These are phyloP conservation scores for Laspeyria flexula DNA, from an alignment of 2,888 invertebrate genomes.

Conservation along the genomic window DNA sequence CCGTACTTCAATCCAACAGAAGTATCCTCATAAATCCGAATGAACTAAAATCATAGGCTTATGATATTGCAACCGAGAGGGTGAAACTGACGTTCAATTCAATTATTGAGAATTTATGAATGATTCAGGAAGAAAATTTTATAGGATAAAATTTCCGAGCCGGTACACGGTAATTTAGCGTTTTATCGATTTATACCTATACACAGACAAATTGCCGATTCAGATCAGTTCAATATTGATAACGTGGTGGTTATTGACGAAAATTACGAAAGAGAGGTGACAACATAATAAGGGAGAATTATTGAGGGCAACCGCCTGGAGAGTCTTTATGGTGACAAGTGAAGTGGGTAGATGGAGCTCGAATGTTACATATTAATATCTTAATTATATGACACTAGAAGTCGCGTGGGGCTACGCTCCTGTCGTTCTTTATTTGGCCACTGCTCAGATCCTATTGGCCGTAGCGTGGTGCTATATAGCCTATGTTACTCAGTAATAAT, in stretches of 20 bases:
- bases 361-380: not conserved
- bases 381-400: not conserved
- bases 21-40: slow-evolving; percentile 57
- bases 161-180: slow-evolving; percentile 67
- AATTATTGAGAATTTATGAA: slow-evolving; percentile 81
- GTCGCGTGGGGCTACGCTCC: no score
- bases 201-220: slow-evolving; percentile 62
- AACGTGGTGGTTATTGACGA: slow-evolving; percentile 48
- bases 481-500: no score
- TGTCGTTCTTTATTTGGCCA: no score
- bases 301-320: slow-evolving; percentile 45
- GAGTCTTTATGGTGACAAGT: slow-evolving; percentile 34
- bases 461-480: no score
- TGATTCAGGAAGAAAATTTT: slow-evolving; percentile 72
- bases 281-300: slow-evolving; percentile 50
- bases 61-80: slow-evolving; percentile 63
- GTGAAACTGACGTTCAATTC: slow-evolving; percentile 72
- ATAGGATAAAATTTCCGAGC: slow-evolving; percentile 71
- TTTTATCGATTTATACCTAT: slow-evolving; percentile 65
- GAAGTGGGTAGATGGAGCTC: slow-evolving; percentile 11
- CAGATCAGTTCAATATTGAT: slow-evolving; percentile 53
- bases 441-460: no score
- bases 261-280: slow-evolving; percentile 47
- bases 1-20: slow-evolving; percentile 40
- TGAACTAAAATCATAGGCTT: slow-evolving; percentile 68